These are phyloP conservation scores for Teinopalpus imperialis DNA, from an alignment of 2,888 invertebrate genomes.

Conservation along the genomic window DNA sequence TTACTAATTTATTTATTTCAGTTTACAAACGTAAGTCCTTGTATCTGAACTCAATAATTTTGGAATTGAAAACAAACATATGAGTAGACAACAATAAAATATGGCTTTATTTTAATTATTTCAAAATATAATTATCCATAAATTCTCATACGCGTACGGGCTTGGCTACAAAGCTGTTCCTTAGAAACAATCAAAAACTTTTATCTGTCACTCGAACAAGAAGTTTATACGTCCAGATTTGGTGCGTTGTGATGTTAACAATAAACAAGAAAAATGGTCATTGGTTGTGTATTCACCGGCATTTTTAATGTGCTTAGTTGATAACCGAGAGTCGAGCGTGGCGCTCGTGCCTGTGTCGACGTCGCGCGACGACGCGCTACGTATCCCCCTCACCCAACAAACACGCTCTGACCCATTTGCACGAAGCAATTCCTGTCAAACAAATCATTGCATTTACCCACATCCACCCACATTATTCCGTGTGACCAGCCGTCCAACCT, in stretches of 20 bases:
- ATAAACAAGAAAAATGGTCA: slow-evolving; percentile 44
- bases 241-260: slow-evolving; percentile 19
- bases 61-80: too few relatives aligned
- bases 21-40: too few relatives aligned
- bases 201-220: neutral
- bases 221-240: slow-evolving; percentile 13
- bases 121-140: too few relatives aligned
- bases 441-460: neutral
- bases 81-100: too few relatives aligned
- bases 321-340: slow-evolving; percentile 64
- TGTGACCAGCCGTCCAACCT: neutral
- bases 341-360: slow-evolving; percentile 49
- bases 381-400: slow-evolving; percentile 8
- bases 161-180: too few relatives aligned
- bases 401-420: slow-evolving; percentile 6
- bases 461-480: neutral
- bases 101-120: too few relatives aligned
- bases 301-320: slow-evolving; percentile 74
- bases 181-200: slow-evolving; percentile 16
- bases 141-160: too few relatives aligned
- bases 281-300: slow-evolving; percentile 50
- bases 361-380: slow-evolving; percentile 39
- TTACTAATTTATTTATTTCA: too few relatives aligned
- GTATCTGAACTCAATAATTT: too few relatives aligned
- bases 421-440: neutral